Evolutionary conservation across 2,888 invertebrate genomes (phyloP).

Genomic region (Siphonodentalium dalli): DNA sequence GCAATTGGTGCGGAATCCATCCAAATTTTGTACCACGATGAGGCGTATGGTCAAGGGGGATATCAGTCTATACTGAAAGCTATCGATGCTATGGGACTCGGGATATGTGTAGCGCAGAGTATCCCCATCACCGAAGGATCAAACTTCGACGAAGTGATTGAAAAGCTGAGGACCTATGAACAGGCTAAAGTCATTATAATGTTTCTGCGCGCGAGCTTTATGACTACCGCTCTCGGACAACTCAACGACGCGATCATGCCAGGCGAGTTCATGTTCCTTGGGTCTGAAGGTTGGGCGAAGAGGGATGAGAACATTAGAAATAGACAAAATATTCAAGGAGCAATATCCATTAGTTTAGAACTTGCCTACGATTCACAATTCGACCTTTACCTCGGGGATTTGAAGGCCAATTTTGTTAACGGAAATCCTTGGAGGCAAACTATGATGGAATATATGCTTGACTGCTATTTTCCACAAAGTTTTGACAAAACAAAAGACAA

Average conservation of each 20-base stretch:
- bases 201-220: background rate
- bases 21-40: background rate
- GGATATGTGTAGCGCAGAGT: background rate
- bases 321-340: background rate
- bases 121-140: background rate
- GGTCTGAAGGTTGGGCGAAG: background rate
- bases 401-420: background rate
- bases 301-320: background rate
- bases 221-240: background rate
- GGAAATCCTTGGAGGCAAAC: background rate
- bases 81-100: background rate
- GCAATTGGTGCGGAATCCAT: conserved; percentile 6
- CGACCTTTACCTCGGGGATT: background rate
- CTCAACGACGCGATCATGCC: background rate
- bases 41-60: background rate
- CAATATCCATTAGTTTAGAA: background rate
- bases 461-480: conserved; percentile 21
- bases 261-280: background rate
- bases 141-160: background rate
- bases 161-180: background rate
- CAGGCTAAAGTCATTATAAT: background rate
- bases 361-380: background rate
- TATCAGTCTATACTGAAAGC: background rate
- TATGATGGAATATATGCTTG: background rate
- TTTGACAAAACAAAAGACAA: conserved; percentile 18